Evolutionary conservation across 2,797 vertebrate genomes (phyloP), one percentile per base, ranked within the genome.

Genomic region (Poecile montanus): DNA sequence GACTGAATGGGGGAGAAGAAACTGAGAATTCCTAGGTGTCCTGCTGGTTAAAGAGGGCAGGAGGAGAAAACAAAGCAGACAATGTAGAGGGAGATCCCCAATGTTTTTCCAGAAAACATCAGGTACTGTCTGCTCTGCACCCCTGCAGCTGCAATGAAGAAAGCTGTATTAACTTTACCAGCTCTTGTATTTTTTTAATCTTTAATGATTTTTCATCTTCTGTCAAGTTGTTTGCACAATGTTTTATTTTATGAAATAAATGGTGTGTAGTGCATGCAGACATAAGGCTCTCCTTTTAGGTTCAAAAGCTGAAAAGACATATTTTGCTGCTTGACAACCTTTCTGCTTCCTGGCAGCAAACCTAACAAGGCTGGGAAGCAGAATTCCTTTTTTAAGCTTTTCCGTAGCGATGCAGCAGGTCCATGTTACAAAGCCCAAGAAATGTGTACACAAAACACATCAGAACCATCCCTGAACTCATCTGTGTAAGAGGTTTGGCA

Each of bases 351-450:
- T 72, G 70, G 50, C 65, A 83, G 57, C 62, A 83, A 82, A 92
- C 85, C n/a, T 56, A 68, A 14, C 17, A 62, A 7, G 12, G 12
- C n/a, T 68, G 57, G 75, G 60, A 71, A 80, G 27, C 16, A 17
- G 0, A 4, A 68, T 58, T 63, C 34, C 27, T 47, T 40, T 53
- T 45, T 58, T 16, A 13, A 72, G 51, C 20, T 89, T 80, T 74
- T 44, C 50, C 15, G 12, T 27, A n/a, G 16, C n/a, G 57, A 54
- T 0, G 2, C 45, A 76, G 34, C 14, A 76, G 0, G 0, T 34
- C 61, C 58, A 26, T 7, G 42, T 50, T 40, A 29, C 30, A 71
- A 21, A 87, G 29, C 14, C 45, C 60, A 54, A n/a, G 38, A 50
- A 71, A 77, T 4, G 15, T 36, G 32, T 7, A 1, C 3, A 51